Evolutionary conservation across 2,113 vertebrate species (phyloP), one percentile per base, ranked within the genome.

Genomic region (Numenius arquata): DNA sequence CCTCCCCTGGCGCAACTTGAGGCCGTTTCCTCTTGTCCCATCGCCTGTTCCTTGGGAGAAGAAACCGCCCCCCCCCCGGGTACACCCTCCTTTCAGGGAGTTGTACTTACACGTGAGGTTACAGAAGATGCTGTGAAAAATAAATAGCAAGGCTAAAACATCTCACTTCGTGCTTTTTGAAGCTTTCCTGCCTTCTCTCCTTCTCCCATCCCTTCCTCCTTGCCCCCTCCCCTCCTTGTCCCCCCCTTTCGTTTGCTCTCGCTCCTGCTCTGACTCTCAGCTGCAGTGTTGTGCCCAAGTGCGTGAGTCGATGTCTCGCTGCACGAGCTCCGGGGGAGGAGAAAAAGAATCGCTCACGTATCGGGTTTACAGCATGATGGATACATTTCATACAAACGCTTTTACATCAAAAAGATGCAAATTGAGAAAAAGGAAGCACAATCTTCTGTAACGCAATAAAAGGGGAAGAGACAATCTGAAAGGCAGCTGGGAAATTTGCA

Each of bases 351-450:
- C 38, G 9, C 72, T 88, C 53, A 40, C 62, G 18, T 7, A 8
- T 9, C 48, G 76, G 81, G 78, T 65, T 85, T 53, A 19, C 48
- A 82, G 50, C 23, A 5, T 3, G 66, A 95, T 11, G 72, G 68
- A 79, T 85, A 79, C 55, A 48, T 79, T 83, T 91, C 77, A 71
- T 59, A 48, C 62, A 43, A n/a, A 7, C 5, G 74, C 45, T 78
- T 90, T 50, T 70, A 85, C 67, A 88, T 90, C 91, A 95, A 88
- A 93, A 93, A 83, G 85, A 95, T 94, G 93, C 71, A 95, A 80
- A 95, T 83, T 20, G 16, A 22, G 58, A 65, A 56, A 55, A 85
- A 81, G 65, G 34, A 93, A 58, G 56, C 40, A 34, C 71, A 36
- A 79, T 85, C 75, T 76, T 38, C 78, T 7, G 1, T 62, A 55